Conservation (phyloP, 30 jellyfish, hydroid and myxozoan species). For the Turritopsis rubra region DNA sequence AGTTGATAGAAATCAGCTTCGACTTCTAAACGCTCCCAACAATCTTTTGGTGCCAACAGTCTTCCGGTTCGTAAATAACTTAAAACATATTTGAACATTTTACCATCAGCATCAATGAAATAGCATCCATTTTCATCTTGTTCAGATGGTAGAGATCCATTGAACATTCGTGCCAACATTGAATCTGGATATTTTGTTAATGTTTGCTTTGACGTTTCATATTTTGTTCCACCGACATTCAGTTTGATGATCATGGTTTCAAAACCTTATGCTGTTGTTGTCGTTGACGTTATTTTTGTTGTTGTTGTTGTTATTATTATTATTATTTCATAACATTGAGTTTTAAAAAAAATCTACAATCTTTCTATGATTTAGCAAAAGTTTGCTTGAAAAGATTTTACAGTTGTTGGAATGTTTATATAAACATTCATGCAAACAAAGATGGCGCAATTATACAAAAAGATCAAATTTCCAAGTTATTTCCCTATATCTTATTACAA, state of each 20-base stretch:
- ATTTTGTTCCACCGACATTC: not conserved
- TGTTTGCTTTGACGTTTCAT: not conserved
- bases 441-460: too few species aligned
- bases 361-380: too few species aligned
- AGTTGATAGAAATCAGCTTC: not conserved
- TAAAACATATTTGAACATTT: too few species aligned
- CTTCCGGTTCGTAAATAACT: not conserved
- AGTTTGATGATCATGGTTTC: not conserved
- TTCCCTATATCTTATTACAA: too few species aligned
- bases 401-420: too few species aligned
- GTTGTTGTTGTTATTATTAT: not conserved
- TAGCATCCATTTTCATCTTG: not conserved
- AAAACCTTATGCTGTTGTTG: not conserved
- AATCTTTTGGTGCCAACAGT: not conserved
- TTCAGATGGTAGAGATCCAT: not conserved
- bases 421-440: too few species aligned
- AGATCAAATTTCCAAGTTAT: too few species aligned
- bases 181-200: not conserved
- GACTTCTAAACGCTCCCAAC: not conserved
- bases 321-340: too few species aligned
- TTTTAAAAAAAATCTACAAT: too few species aligned
- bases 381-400: too few species aligned
- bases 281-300: not conserved
- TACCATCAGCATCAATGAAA: not conserved
- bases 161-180: not conserved